Evolutionary conservation across 1,140 invertebrate genomes (phyloP).

Genomic region (Capitella teleta): DNA sequence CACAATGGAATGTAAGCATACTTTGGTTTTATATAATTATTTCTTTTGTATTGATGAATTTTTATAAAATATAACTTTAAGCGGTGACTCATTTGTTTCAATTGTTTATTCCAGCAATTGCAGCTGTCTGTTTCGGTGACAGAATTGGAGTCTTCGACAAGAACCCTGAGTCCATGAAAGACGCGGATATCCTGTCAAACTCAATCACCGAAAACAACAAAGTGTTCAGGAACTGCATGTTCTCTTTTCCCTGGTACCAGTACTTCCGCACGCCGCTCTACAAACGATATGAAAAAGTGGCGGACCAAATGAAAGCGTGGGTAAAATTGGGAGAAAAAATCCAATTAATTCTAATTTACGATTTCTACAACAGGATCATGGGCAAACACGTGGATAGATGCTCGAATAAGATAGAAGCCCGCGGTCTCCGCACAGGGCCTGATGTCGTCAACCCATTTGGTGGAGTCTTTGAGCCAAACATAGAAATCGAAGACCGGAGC

Average conservation of each 20-base stretch:
- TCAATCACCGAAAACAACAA: conserved; percentile 7
- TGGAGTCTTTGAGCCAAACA: too few species aligned
- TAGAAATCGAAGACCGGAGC: neutral
- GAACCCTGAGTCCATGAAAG: neutral
- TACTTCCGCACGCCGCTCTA: conserved; percentile 11
- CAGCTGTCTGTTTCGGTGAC: conserved; percentile 9
- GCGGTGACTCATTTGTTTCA: too few species aligned
- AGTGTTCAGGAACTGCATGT: conserved; percentile 10
- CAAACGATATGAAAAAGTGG: conserved; percentile 6
- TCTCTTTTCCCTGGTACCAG: conserved; percentile 12
- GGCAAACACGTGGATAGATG: conserved; percentile 1
- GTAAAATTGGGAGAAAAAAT: too few species aligned
- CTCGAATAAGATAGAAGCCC: neutral
- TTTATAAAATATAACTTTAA: too few species aligned
- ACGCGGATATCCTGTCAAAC: neutral
- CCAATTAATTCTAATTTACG: too few species aligned
- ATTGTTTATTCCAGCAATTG: conserved; percentile 12
- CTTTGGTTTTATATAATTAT: too few species aligned
- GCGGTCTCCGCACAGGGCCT: too few species aligned
- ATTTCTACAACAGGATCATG: conserved; percentile 4
- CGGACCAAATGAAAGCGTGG: conserved; percentile 7
- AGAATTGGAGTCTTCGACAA: conserved; percentile 3
- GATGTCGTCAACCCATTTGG: conserved; percentile 1
- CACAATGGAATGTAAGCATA: conserved; percentile 68
- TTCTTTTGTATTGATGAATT: too few species aligned